Percentiles rank a stretch among this genome's conserved stretches.
phyloP scores from a whole-genome alignment of 2,797 vertebrate genomes.

The Merluccius polli region DNA sequence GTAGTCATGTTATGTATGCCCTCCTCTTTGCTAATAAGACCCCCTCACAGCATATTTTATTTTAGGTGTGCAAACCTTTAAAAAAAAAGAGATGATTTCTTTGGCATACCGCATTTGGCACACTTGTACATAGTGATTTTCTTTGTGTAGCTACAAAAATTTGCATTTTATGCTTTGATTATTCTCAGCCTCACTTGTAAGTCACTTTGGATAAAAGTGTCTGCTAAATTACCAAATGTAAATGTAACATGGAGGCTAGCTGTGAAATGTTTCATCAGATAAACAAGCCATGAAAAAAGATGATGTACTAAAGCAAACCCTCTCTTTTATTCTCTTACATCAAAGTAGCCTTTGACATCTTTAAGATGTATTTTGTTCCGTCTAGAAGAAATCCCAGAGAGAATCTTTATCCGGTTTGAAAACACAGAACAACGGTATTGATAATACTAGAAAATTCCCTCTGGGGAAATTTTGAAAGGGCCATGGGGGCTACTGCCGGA shows the following conservation, averaged over 20 bases:
- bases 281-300: background rate
- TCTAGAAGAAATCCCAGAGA: constrained; percentile 12
- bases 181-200: background rate
- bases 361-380: background rate
- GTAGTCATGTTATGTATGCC: background rate
- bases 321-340: background rate
- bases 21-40: background rate
- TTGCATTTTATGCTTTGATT: background rate
- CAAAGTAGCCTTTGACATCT: background rate
- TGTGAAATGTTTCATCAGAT: background rate
- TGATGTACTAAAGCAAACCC: background rate
- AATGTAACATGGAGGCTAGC: background rate
- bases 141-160: background rate
- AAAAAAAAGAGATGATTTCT: no score
- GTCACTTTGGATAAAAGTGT: background rate
- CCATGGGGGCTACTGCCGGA: no score
- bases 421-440: constrained; percentile 11
- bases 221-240: background rate
- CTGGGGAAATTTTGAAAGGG: no score
- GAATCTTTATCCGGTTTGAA: constrained; percentile 6
- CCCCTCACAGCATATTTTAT: background rate
- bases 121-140: background rate
- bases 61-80: background rate
- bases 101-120: background rate
- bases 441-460: no score